Evolutionary conservation across 1,140 invertebrate species (phyloP), one percentile per base, ranked within the genome.

Genomic region (Pseudobourletiella spinata): DNA sequence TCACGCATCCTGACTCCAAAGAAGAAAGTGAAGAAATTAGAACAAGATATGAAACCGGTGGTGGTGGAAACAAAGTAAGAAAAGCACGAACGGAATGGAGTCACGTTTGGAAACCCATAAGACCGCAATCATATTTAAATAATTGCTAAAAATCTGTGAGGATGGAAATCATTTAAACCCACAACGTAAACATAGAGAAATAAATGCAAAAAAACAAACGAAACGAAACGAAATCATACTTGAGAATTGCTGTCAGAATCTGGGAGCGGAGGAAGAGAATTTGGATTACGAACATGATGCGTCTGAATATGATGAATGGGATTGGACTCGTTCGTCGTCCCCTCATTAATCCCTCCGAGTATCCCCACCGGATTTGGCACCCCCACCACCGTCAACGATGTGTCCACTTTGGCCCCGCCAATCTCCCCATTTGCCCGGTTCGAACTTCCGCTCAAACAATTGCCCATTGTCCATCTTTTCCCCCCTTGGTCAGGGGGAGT

Each of bases 231-330:
- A 57, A 61, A 55, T 64, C 59, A 63, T 64, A 69, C 67, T 64
- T 69, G 67, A 57, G 64, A 64, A 65, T 65, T 70, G 42, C 28
- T 64, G n/a, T 67, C 68, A 25, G 58, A 52, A 46, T 70, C 65
- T n/a, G 68, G 68, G 6, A 66, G 55, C 11, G 65, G 68, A 22
- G 68, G 68, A 44, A 70, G 51, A 32, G 68, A 66, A 65, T 65
- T 66, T 42, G 68, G 62, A 54, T 69, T 66, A 56, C 66, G 57
- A 29, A 68, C 63, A 61, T 64, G 68, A 58, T 66, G 64, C 43
- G 52, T 29, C 44, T 42, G 35, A 50, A 32, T 32, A 39, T 65
- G 64, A 35, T 59, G 60, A 59, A 63, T 64, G 14, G 61, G 24
- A 61, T 68, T 68, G 15, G 63, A 50, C 44, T 57, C 22, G 44